Base-by-base conservation (phyloP, 2,888 invertebrate species). In the Itoplectis maculator region DNA sequence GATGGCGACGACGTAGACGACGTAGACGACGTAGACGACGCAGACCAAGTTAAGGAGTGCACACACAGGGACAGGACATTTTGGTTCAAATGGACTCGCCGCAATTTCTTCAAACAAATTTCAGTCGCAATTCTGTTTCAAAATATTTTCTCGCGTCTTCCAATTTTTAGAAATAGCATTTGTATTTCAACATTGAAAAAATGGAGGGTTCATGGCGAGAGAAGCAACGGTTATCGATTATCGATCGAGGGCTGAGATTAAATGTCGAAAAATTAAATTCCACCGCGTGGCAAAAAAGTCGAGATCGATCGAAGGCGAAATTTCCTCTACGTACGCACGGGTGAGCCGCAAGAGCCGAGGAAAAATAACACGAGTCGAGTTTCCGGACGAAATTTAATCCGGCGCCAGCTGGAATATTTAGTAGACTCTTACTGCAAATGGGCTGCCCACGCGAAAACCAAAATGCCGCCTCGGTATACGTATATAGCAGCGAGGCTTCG, bases 361-460 rank as follows among this genome's bases (percentile, higher is more conserved):
- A 15, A 37, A 37, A 74, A 79, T 61, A 79, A 54, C 35, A 42
- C 59, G 56, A 63, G 66, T 79, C 79, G 54, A 66, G 66, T 82
- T 77, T 72, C 61, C 59, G 79, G 79, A 82, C 82, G 82, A 82
- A 82, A 82, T 82, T 82, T 82, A 79, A 82, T 82, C 82, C 82
- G 82, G 84, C 82, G 81, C 82, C 78, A 79, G 73, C 74, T 82
- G 82, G 81, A 85, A 83, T 84, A 84, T 84, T 84, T 84, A 84
- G 81, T 83, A 83, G 83, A 83, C 83, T 83, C 83, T 83, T 81
- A 79, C 79, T 83, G 79, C 79, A 84, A 84, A 83, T 83, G 84
- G 79, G 79, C 70, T 84, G 75, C 73, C 83, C 82, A 78, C 70
- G 81, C 77, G 81, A 83, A n/a, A 83, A 83, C 76, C 79, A 66